Percentiles rank a stretch among this genome's conserved stretches.
These are phyloP conservation scores for Ramazzottius varieornatus DNA, from an alignment of 2,888 invertebrate species.

Conservation along the genomic window DNA sequence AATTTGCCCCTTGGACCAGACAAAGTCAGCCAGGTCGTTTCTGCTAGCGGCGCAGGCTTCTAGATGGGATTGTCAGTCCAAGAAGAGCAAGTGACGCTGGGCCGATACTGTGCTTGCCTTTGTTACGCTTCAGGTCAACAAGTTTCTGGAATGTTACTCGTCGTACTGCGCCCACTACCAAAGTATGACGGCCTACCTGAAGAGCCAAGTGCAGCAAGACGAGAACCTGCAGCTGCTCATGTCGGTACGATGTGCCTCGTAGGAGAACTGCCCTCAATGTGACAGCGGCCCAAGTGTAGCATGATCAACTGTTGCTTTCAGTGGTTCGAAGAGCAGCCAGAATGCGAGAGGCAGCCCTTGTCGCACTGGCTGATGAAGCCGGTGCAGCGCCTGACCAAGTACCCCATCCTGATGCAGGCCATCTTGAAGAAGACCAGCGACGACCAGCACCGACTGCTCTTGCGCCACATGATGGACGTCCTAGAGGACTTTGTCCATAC, in stretches of 20 bases:
- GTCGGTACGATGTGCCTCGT: not conserved
- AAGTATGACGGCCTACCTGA: not conserved
- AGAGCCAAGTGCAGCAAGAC: not conserved
- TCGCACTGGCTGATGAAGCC: not conserved
- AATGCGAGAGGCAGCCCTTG: not conserved
- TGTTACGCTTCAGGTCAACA: not conserved
- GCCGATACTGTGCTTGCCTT: no score
- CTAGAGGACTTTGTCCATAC: not conserved
- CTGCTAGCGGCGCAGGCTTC: no score
- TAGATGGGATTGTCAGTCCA: no score
- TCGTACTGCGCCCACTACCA: not conserved
- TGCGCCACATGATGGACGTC: not conserved
- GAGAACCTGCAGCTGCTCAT: not conserved
- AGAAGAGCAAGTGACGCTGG: no score
- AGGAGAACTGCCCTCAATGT: not conserved
- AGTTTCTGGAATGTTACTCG: not conserved
- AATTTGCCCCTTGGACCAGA: no score
- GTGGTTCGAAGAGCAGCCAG: not conserved
- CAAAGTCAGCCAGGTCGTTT: no score
- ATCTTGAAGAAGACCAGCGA: not conserved
- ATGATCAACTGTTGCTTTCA: not conserved
- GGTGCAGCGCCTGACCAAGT: not conserved
- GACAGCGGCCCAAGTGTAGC: not conserved
- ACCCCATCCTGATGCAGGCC: not conserved
- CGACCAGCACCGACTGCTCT: not conserved